Conservation (phyloP, 37 sponge, comb jelly and placozoan species). For the Hexactinellida sp. region DNA sequence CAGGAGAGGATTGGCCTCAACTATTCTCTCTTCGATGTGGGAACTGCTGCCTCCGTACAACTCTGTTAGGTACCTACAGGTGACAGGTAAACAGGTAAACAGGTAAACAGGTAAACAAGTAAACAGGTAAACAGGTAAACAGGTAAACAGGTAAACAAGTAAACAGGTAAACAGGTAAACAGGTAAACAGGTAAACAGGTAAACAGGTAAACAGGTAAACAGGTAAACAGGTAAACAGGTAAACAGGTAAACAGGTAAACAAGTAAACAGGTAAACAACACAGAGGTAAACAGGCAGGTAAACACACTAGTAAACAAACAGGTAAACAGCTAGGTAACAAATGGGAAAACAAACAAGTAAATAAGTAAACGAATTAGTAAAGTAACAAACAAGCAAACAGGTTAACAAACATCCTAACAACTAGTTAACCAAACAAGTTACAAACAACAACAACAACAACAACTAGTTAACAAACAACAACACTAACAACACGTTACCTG, state of each 20-base stretch:
- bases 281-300: no score
- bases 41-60: conserved; percentile 57
- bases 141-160: no score
- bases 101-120: neutral
- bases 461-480: no score
- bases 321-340: neutral
- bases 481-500: neutral
- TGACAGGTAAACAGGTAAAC: neutral
- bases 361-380: no score
- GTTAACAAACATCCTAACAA: no score
- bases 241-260: neutral
- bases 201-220: neutral
- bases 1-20: conserved; percentile 86
- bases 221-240: neutral
- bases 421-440: no score
- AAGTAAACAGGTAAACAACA: no score
- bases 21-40: conserved; percentile 66
- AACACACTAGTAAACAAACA: no score
- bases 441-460: no score
- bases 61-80: conserved; percentile 51
- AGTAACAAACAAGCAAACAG: no score
- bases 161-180: neutral
- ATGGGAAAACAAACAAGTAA: no score
- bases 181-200: neutral
- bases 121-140: no score